These are phyloP conservation scores for Helostoma temminkii DNA, from an alignment of 2,797 vertebrate species.

Conservation along the genomic window DNA sequence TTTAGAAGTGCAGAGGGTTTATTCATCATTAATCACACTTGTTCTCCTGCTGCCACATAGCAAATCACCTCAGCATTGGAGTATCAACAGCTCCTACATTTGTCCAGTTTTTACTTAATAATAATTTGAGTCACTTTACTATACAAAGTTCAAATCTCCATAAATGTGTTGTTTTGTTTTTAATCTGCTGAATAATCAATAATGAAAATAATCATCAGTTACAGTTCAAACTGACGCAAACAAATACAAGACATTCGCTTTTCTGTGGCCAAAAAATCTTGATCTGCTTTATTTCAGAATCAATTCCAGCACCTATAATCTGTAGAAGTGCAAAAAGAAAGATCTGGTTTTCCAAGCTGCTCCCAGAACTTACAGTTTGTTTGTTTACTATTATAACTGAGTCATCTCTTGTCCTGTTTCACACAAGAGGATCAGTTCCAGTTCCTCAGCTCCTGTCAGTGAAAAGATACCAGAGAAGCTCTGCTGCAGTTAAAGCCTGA, in stretches of 20 bases:
- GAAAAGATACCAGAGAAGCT: slow-evolving; percentile 34
- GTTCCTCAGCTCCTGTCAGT: slow-evolving; percentile 33
- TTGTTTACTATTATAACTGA: neutral
- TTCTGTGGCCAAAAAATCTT: no score
- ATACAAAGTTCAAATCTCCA: no score
- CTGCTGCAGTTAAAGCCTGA: slow-evolving; percentile 41
- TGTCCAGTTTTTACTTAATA: no score
- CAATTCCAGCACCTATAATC: neutral
- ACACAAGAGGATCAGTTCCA: no score
- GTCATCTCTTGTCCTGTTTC: slow-evolving; percentile 3
- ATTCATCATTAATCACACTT: slow-evolving; percentile 20
- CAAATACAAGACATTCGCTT: no score
- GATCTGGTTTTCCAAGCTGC: neutral
- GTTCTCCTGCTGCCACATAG: no score
- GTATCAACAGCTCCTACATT: no score
- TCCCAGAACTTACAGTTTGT: neutral
- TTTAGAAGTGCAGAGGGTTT: slow-evolving; percentile 9
- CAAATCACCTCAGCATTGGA: no score
- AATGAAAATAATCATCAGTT: no score
- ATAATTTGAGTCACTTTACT: no score
- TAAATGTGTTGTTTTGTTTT: neutral
- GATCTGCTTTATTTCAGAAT: neutral
- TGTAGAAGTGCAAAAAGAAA: neutral
- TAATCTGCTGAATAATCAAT: no score
- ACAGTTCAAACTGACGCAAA: no score